Evolutionary conservation across 2,797 vertebrate species (phyloP), one percentile per base, ranked within the genome.

Genomic region (Falco rusticolus): DNA sequence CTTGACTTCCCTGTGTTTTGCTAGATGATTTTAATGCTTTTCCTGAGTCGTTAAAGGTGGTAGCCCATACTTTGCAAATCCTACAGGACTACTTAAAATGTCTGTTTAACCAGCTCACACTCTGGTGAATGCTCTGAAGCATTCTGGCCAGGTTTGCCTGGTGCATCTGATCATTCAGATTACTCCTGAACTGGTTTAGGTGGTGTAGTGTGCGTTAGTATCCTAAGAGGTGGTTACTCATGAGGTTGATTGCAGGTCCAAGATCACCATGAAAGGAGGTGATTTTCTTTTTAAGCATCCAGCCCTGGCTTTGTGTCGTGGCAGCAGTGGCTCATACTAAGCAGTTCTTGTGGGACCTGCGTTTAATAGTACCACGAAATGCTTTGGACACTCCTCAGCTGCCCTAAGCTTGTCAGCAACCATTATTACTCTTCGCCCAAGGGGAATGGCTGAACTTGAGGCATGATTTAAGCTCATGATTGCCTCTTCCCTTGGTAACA

Each of bases 151-250:
- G 57, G 71, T 64, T 89, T 83, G 56, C 31, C 0, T 47, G 0
- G 5, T 37, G 63, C n/a, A 22, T 31, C 71, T 60, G 28, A 80
- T 39, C 84, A 41, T 93, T 92, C 96, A 83, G 82, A 91, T 96
- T 92, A 10, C 94, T 92, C 95, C 76, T 93, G 95, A 91, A 39
- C 94, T 61, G 75, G 93, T 90, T 93, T 11, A 77, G 89, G 89
- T 90, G 66, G 39, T 1, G 16, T 51, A 41, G 47, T 5, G 50
- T 68, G 69, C 68, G 3, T 72, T 19, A 70, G 24, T 84, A 54
- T 54, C 64, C 34, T 5, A 53, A n/a, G 70, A n/a, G 24, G 50
- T 86, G 45, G 54, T 93, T 91, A 71, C 50, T 86, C 54, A 76
- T 18, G 68, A n/a, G 45, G 48, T 41, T 64, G 72, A 64, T 91